Percentiles rank a stretch among this genome's conserved stretches.
phyloP scores from a whole-genome alignment of 2,888 invertebrate species.

The Melitaea athalia region DNA sequence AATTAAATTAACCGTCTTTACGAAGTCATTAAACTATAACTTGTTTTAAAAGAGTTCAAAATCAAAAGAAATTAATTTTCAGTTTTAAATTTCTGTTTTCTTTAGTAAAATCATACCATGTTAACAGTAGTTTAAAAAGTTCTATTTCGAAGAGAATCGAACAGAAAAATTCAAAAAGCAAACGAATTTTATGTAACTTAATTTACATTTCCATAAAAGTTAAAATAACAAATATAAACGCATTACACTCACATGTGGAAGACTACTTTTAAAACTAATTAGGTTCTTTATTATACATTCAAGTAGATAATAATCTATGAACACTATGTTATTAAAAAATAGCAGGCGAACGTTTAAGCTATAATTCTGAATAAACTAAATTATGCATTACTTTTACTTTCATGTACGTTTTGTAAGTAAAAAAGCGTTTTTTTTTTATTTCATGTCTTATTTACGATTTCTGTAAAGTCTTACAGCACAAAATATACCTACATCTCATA shows the following conservation, averaged over 20 bases:
- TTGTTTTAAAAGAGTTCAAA: too few species aligned
- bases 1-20: too few species aligned
- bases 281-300: slow-evolving; percentile 20
- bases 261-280: slow-evolving; percentile 15
- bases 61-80: too few species aligned
- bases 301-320: slow-evolving; percentile 1
- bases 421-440: background rate
- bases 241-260: background rate
- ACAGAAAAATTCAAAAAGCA: too few species aligned
- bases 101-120: too few species aligned
- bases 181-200: too few species aligned
- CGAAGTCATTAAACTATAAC: too few species aligned
- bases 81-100: too few species aligned
- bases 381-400: background rate
- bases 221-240: background rate
- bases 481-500: too few species aligned
- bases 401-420: background rate
- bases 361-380: background rate
- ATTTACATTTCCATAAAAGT: background rate
- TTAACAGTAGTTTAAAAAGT: too few species aligned
- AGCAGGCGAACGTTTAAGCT: background rate
- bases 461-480: background rate
- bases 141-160: too few species aligned
- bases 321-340: background rate
- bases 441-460: background rate